Conservation (phyloP, 2,113 vertebrate species). For the Scytalopus superciliaris region DNA sequence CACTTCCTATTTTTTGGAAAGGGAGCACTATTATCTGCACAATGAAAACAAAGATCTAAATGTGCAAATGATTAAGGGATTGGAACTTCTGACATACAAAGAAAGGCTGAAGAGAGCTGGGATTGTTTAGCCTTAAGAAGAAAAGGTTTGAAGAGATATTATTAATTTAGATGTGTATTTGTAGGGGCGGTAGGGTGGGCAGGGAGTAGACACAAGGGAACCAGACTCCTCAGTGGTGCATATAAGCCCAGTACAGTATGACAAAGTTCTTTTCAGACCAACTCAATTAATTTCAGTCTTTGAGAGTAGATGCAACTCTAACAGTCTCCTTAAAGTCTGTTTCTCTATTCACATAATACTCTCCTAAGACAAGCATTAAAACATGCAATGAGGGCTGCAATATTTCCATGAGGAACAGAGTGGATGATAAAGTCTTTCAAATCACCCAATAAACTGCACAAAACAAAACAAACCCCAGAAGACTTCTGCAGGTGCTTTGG, state of each 20-base stretch:
- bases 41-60: conserved; percentile 23
- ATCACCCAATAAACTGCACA: background rate
- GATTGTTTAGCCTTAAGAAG: background rate
- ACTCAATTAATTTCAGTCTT: background rate
- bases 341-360: background rate
- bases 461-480: background rate
- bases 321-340: background rate
- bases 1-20: conserved; percentile 13
- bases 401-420: background rate
- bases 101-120: background rate
- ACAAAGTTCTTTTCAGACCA: background rate
- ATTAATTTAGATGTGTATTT: background rate
- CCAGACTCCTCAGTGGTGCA: background rate
- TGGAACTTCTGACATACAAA: background rate
- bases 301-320: background rate
- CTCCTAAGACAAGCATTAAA: background rate
- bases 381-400: background rate
- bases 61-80: background rate
- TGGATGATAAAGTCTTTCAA: background rate
- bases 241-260: background rate
- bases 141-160: background rate
- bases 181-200: too few relatives aligned
- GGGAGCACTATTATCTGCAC: background rate
- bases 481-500: background rate
- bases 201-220: background rate